Evolutionary conservation across 2,113 vertebrate species (phyloP).

Genomic region (Zingel zingel): DNA sequence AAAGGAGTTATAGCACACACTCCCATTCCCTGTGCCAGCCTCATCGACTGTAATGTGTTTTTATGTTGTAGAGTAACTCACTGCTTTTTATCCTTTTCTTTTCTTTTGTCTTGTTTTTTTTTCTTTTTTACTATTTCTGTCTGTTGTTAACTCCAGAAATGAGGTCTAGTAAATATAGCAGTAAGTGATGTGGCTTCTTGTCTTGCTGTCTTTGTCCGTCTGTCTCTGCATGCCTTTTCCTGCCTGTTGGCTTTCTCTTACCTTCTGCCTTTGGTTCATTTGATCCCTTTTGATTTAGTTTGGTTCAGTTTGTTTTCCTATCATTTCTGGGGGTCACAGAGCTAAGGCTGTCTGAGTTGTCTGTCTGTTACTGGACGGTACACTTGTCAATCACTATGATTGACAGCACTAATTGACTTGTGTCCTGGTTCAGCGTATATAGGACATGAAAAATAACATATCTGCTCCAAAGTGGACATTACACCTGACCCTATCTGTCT

Average conservation of each 20-base stretch:
- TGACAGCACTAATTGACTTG: slow-evolving; percentile 60
- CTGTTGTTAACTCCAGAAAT: slow-evolving; percentile 81
- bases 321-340: slow-evolving; percentile 79
- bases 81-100: slow-evolving; percentile 74
- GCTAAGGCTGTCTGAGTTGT: slow-evolving; percentile 85
- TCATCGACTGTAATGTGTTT: slow-evolving; percentile 75
- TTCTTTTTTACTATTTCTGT: slow-evolving; percentile 63
- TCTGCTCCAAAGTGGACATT: slow-evolving; percentile 81
- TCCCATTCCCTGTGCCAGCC: slow-evolving; percentile 73
- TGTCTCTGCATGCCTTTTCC: slow-evolving; percentile 75
- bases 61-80: slow-evolving; percentile 79
- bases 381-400: slow-evolving; percentile 66
- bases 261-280: slow-evolving; percentile 63
- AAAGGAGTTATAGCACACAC: slow-evolving; percentile 68
- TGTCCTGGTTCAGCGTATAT: slow-evolving; percentile 64
- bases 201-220: slow-evolving; percentile 72
- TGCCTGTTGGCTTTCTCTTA: slow-evolving; percentile 71
- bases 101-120: slow-evolving; percentile 53
- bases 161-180: slow-evolving; percentile 83
- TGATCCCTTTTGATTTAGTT: slow-evolving; percentile 65
- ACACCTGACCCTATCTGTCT: slow-evolving; percentile 84
- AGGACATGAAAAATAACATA: slow-evolving; percentile 72
- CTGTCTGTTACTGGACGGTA: slow-evolving; percentile 84
- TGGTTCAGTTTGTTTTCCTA: slow-evolving; percentile 42
- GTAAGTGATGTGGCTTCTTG: slow-evolving; percentile 84